Percentiles rank a stretch among this genome's conserved stretches.
Evolutionary conservation across 1,140 invertebrate species (phyloP).

Genomic region (Magallana ariakensis): DNA sequence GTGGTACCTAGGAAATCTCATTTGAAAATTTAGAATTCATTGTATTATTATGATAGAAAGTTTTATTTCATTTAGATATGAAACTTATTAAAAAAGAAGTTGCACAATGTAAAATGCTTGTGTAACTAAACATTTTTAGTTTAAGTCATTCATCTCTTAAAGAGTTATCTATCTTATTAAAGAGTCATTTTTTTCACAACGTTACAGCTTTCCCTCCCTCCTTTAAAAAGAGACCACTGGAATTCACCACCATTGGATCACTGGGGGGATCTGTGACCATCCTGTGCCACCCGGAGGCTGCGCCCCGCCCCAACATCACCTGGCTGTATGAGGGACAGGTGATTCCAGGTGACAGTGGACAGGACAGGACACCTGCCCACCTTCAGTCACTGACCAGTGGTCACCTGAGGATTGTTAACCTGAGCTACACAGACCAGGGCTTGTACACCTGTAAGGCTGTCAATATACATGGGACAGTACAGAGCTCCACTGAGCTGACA

Average conservation of each 20-base stretch:
- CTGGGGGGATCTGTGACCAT: constrained; percentile 95
- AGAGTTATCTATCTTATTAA: no score
- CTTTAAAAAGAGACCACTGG: constrained; percentile 93
- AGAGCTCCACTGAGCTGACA: not conserved
- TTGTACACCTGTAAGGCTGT: constrained; percentile 64
- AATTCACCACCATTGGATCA: constrained; percentile 92
- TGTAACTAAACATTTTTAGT: no score
- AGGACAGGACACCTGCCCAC: constrained; percentile 51
- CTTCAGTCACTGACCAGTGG: constrained; percentile 68
- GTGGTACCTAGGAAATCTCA: no score
- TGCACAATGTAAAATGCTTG: no score
- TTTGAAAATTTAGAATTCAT: no score
- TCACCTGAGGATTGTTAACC: constrained; percentile 58
- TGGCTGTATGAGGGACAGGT: constrained; percentile 95
- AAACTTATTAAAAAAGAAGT: no score
- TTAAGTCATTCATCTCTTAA: no score
- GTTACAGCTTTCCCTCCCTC: constrained; percentile 91
- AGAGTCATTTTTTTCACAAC: no score
- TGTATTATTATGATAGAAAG: no score
- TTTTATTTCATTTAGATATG: no score
- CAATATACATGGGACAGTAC: constrained; percentile 61
- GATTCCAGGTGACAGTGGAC: constrained; percentile 81
- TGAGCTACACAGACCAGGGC: constrained; percentile 58
- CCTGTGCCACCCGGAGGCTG: constrained; percentile 94
- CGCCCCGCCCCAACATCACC: constrained; percentile 87